Evolutionary conservation across 2,888 invertebrate species (phyloP).

Genomic region (Autographa pulchrina): DNA sequence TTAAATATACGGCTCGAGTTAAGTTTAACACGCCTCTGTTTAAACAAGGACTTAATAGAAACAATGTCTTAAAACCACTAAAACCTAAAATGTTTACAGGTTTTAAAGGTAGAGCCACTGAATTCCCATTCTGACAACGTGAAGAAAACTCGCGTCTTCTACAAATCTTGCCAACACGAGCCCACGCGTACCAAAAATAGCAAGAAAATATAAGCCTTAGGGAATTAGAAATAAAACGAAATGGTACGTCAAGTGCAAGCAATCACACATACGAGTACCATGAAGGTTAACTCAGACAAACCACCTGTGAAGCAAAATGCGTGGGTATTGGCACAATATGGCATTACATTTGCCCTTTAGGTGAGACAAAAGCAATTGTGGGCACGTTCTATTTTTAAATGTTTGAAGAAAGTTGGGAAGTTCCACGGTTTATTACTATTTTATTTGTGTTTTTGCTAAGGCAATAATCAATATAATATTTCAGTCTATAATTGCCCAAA

Average conservation of each 20-base stretch:
- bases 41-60: slow-evolving; percentile 2
- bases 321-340: slow-evolving; percentile 25
- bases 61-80: too few relatives aligned
- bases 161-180: neutral
- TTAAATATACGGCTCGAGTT: slow-evolving; percentile 12
- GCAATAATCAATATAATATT: too few relatives aligned
- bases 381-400: slow-evolving; percentile 8
- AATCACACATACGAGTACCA: slow-evolving; percentile 12
- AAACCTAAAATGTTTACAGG: too few relatives aligned
- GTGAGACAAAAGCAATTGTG: neutral
- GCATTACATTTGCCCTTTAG: neutral
- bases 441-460: too few relatives aligned
- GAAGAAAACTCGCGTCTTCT: neutral
- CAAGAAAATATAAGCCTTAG: slow-evolving; percentile 5
- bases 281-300: slow-evolving; percentile 13
- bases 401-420: neutral
- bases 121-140: too few relatives aligned
- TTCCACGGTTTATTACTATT: too few relatives aligned
- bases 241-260: slow-evolving; percentile 16
- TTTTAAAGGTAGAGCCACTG: too few relatives aligned
- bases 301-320: slow-evolving; percentile 10
- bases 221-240: slow-evolving; percentile 20
- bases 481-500: too few relatives aligned
- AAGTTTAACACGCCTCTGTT: neutral
- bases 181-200: slow-evolving; percentile 20